Evolutionary conservation across 2,888 invertebrate species (phyloP).

Genomic region (Crossocerus cetratus): DNA sequence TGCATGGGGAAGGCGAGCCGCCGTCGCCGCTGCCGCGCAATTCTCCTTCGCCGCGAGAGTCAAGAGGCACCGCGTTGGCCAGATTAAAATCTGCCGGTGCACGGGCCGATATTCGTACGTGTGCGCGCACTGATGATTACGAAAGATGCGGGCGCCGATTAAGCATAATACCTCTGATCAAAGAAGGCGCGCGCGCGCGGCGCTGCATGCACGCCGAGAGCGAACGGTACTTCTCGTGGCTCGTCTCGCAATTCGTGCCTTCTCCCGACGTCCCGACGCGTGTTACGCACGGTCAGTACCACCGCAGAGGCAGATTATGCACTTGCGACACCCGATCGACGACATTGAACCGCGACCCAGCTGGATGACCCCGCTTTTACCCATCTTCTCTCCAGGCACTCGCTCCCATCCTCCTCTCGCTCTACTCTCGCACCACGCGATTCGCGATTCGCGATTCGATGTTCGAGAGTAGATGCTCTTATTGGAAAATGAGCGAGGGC

Average conservation of each 20-base stretch:
- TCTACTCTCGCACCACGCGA: constrained; percentile 16
- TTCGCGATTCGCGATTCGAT: constrained; percentile 5
- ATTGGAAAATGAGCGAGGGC: neutral
- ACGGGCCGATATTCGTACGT: no score
- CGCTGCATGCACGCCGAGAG: no score
- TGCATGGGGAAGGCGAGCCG: no score
- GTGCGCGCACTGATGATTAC: no score
- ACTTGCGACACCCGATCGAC: constrained; percentile 43
- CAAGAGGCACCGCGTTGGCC: constrained; percentile 4
- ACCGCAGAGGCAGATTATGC: constrained; percentile 37
- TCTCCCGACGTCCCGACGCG: constrained; percentile 27
- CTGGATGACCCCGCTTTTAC: constrained; percentile 45
- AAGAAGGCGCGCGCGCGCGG: no score
- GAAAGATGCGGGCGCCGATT: no score
- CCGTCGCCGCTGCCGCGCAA: no score
- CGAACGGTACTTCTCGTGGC: neutral
- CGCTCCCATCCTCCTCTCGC: constrained; percentile 15
- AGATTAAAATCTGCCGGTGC: no score
- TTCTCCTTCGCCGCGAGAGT: constrained; percentile 13
- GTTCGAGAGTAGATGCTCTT: neutral
- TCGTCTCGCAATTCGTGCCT: neutral
- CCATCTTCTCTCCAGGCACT: constrained; percentile 22
- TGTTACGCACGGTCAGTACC: constrained; percentile 39
- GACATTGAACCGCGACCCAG: constrained; percentile 58
- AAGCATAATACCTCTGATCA: no score